phyloP scores from a whole-genome alignment of 2,113 vertebrate species.

The Lasiurus borealis region DNA sequence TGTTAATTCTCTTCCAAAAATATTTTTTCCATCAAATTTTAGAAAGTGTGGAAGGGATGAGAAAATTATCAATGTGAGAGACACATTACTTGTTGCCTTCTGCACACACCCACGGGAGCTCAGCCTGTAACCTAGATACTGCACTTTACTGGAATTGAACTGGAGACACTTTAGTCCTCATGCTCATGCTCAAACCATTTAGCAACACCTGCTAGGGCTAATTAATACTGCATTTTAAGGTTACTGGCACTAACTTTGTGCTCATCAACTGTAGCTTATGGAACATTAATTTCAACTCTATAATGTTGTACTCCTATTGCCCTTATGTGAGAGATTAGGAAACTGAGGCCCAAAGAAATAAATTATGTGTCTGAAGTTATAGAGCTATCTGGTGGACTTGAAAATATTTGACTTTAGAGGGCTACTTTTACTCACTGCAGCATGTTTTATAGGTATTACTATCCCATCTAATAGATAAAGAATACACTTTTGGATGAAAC shows the following conservation, averaged over 20 bases:
- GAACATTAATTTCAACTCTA: background rate
- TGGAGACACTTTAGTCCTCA: no score
- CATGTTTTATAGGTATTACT: background rate
- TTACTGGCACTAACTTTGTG: background rate
- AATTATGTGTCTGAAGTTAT: background rate
- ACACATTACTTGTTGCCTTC: no score
- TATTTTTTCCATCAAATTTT: no score
- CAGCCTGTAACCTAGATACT: no score
- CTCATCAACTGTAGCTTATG: background rate
- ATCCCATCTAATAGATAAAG: background rate
- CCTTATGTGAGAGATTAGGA: background rate
- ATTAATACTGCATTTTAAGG: background rate
- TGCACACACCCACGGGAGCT: no score
- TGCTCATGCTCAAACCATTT: no score
- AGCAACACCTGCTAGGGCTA: background rate
- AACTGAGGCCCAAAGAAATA: background rate
- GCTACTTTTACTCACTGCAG: background rate
- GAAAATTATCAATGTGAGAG: no score
- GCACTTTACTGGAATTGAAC: no score
- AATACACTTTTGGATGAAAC: background rate
- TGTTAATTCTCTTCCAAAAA: no score
- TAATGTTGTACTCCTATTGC: background rate
- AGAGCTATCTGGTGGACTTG: background rate
- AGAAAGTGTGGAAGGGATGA: no score
- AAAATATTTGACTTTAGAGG: background rate